phyloP scores from a whole-genome alignment of 2,113 vertebrate genomes.

The Aptenodytes patagonicus region DNA sequence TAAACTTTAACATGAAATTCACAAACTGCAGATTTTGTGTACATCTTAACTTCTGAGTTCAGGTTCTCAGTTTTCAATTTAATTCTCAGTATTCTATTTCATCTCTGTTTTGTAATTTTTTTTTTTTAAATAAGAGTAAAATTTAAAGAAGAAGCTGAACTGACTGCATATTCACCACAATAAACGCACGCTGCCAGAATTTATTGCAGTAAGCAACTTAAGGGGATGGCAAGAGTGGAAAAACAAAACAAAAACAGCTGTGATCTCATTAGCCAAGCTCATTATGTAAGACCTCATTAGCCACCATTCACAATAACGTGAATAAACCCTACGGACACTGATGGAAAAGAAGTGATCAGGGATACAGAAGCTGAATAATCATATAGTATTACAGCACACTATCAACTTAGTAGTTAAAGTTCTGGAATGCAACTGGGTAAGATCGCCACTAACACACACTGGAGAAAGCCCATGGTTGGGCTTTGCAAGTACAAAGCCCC shows the following conservation, averaged over 20 bases:
- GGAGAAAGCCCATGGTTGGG: not conserved
- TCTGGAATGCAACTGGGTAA: not conserved
- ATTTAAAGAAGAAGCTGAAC: not conserved
- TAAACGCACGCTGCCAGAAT: not conserved
- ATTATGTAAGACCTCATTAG: conserved; percentile 64
- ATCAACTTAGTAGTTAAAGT: not conserved
- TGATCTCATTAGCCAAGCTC: conserved; percentile 66
- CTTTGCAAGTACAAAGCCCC: not conserved
- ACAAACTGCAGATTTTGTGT: not conserved
- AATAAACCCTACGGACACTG: not conserved
- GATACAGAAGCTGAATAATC: not conserved
- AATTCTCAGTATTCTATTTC: not conserved
- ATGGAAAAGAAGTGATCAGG: not conserved
- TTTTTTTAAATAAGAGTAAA: not conserved
- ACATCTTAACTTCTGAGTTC: not conserved
- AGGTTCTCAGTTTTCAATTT: not conserved
- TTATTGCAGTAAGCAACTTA: conserved; percentile 3
- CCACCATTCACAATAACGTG: not conserved
- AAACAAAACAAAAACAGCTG: conserved; percentile 32
- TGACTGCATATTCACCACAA: not conserved
- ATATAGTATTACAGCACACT: not conserved
- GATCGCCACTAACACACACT: not conserved
- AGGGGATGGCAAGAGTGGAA: not conserved
- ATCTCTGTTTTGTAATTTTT: not conserved
- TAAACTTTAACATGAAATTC: not conserved